These are phyloP conservation scores for Lomographa bimaculata DNA, from an alignment of 2,888 invertebrate genomes.

Conservation along the genomic window DNA sequence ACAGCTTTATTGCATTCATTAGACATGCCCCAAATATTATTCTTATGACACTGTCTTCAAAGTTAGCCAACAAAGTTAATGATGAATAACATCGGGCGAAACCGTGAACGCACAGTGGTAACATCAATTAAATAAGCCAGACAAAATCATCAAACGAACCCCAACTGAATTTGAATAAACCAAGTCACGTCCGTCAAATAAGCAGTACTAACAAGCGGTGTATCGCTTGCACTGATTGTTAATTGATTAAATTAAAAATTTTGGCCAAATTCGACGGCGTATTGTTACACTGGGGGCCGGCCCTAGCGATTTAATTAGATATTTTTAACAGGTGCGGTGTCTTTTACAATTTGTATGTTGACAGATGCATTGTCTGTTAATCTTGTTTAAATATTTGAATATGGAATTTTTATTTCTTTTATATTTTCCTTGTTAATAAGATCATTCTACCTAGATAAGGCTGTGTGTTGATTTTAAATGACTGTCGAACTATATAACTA, in stretches of 20 bases:
- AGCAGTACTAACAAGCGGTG: constrained; percentile 80
- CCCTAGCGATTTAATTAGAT: constrained; percentile 64
- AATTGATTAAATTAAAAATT: constrained; percentile 84
- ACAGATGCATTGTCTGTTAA: constrained; percentile 49
- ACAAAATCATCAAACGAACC: constrained; percentile 74
- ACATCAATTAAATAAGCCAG: constrained; percentile 65
- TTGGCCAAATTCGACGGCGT: constrained; percentile 68
- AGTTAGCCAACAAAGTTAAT: constrained; percentile 13
- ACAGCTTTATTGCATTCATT: constrained; percentile 17
- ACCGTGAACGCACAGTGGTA: constrained; percentile 51
- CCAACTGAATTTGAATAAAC: constrained; percentile 68
- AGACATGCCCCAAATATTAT: constrained; percentile 12
- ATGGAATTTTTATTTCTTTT: constrained; percentile 25
- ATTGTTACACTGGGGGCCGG: constrained; percentile 67
- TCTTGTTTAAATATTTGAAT: constrained; percentile 34
- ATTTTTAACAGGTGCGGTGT: constrained; percentile 68
- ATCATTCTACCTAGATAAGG: too few species aligned
- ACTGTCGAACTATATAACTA: too few species aligned
- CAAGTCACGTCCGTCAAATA: constrained; percentile 81
- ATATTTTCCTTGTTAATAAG: constrained; percentile 18
- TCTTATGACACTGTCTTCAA: constrained; percentile 7
- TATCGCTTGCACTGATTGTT: constrained; percentile 83
- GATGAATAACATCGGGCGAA: constrained; percentile 16
- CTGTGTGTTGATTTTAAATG: too few species aligned
- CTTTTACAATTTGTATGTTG: constrained; percentile 74